Percentiles rank a stretch among this genome's conserved stretches.
phyloP scores from a whole-genome alignment of 2,888 invertebrate species.

The Labia minor region DNA sequence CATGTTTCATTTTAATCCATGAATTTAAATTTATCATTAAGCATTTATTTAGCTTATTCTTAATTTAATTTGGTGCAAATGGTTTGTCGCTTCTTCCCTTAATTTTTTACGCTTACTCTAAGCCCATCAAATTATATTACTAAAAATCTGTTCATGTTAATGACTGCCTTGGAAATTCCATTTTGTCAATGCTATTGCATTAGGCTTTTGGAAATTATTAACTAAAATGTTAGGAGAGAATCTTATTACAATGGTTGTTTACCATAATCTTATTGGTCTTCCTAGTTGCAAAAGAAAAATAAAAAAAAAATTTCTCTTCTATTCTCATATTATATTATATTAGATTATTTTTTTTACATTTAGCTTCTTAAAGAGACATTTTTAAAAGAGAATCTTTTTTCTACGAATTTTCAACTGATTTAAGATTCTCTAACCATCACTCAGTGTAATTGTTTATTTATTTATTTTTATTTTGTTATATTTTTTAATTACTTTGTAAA shows the following conservation, averaged over 20 bases:
- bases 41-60: too few relatives aligned
- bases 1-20: too few relatives aligned
- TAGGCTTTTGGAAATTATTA: slow-evolving; percentile 19
- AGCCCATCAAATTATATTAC: not conserved
- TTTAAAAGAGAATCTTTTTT: slow-evolving; percentile 19
- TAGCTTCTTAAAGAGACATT: slow-evolving; percentile 2
- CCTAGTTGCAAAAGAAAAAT: slow-evolving; percentile 28
- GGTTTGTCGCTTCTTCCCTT: slow-evolving; percentile 26
- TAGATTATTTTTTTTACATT: too few relatives aligned
- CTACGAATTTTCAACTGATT: slow-evolving; percentile 17
- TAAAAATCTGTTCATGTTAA: slow-evolving; percentile 20
- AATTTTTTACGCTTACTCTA: slow-evolving; percentile 28
- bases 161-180: slow-evolving; percentile 24
- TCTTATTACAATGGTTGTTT: slow-evolving; percentile 19
- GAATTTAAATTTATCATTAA: too few relatives aligned
- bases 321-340: slow-evolving; percentile 18
- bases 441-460: slow-evolving; percentile 19
- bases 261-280: slow-evolving; percentile 26
- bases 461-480: slow-evolving; percentile 17
- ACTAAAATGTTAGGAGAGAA: slow-evolving; percentile 14
- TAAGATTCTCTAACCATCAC: slow-evolving; percentile 21
- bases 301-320: too few relatives aligned
- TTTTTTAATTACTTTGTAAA: slow-evolving; percentile 20
- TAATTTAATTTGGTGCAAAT: slow-evolving; percentile 15
- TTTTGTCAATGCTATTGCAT: slow-evolving; percentile 27